phyloP scores from a whole-genome alignment of 2,113 vertebrate species.

The Coptodon rendalli region DNA sequence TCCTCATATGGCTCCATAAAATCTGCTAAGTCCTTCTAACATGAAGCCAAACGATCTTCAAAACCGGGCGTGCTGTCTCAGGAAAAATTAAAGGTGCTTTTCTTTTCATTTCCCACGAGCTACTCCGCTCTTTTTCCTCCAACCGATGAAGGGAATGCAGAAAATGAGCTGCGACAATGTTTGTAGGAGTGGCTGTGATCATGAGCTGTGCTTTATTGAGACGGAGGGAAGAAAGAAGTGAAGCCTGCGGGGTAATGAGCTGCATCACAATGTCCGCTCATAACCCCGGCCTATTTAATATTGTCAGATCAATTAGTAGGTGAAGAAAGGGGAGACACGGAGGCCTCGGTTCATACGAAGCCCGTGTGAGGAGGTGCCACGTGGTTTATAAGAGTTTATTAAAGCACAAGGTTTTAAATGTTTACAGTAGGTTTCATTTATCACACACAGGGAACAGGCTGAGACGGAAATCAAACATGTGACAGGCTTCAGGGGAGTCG shows the following conservation, averaged over 20 bases:
- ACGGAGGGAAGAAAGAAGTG: background rate
- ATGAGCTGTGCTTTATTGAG: constrained; percentile 27
- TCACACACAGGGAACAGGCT: background rate
- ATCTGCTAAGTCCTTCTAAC: background rate
- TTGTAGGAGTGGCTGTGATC: constrained; percentile 44
- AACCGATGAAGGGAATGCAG: background rate
- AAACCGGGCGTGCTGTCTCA: background rate
- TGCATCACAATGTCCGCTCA: constrained; percentile 43
- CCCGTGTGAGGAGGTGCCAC: background rate
- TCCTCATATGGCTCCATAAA: constrained; percentile 10
- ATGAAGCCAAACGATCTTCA: background rate
- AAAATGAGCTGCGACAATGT: constrained; percentile 27
- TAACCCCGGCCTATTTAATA: constrained; percentile 42
- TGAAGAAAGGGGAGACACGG: constrained; percentile 32
- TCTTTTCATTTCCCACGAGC: background rate
- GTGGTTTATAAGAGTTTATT: constrained; percentile 9
- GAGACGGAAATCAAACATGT: constrained; percentile 31
- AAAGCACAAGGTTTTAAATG: background rate
- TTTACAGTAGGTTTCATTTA: background rate
- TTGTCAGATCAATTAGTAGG: constrained; percentile 50
- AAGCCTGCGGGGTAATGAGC: constrained; percentile 52
- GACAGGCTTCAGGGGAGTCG: constrained; percentile 7
- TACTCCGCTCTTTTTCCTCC: background rate
- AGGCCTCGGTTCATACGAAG: constrained; percentile 18
- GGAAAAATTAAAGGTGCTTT: background rate